phyloP scores from a whole-genome alignment of 2,888 invertebrate genomes.

The Drymonia ruficornis region DNA sequence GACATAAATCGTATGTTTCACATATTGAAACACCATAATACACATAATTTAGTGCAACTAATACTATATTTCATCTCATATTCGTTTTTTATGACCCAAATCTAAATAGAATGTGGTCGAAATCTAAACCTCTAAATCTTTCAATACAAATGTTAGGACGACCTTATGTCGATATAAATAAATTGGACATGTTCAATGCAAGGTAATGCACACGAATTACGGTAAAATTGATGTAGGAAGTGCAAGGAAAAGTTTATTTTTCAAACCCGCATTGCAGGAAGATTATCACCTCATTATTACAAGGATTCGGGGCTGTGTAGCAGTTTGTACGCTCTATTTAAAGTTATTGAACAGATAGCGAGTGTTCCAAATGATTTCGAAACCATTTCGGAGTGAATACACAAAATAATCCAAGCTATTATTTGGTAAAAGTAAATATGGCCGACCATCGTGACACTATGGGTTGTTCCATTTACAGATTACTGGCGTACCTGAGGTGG shows the following conservation, averaged over 20 bases:
- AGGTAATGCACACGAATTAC: constrained; percentile 4
- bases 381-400: constrained; percentile 38
- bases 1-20: neutral
- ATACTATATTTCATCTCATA: neutral
- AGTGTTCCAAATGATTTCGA: neutral
- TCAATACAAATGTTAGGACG: constrained; percentile 19
- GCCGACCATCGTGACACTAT: constrained; percentile 79
- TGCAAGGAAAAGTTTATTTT: constrained; percentile 24
- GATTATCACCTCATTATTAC: constrained; percentile 6
- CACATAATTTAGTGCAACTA: neutral
- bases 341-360: neutral
- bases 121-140: constrained; percentile 3
- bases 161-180: constrained; percentile 1
- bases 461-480: constrained; percentile 70
- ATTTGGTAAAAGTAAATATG: constrained; percentile 71
- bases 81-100: constrained; percentile 2
- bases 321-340: too few relatives aligned
- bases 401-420: constrained; percentile 58
- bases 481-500: constrained; percentile 71
- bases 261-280: constrained; percentile 63
- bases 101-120: constrained; percentile 1
- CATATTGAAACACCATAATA: neutral
- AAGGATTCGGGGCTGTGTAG: too few relatives aligned
- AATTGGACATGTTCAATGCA: neutral
- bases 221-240: constrained; percentile 13